Base-by-base conservation (phyloP, 2,888 invertebrate species). In the Molorchus minor region DNA sequence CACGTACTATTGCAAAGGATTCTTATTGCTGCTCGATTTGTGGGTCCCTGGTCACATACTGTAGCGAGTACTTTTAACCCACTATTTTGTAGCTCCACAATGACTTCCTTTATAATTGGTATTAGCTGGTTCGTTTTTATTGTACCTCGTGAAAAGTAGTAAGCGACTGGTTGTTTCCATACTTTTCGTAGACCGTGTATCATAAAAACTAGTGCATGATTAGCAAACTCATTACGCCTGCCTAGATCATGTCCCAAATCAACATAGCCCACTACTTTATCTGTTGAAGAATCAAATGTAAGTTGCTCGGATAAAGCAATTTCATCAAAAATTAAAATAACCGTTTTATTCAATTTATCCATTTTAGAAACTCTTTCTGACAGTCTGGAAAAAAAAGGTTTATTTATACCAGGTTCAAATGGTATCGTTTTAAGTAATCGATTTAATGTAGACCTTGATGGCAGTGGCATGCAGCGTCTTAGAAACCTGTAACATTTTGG, bases 151-250 rank as follows among this genome's bases (percentile, higher is more conserved):
- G 3, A 13, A 35, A 35, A 35, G n/a, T 10, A 35, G n/a, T 35
- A 35, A 10, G 35, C 51, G 2, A 61, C 16, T n/a, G 58, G 58
- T 44, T 61, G 61, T 15, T 53, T 58, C 58, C 57, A 61, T 13
- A 12, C 25, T 43, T 47, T 55, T 25, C 17, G 13, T 10, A 56
- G 8, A 2, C 51, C 60, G 3, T 43, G 56, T 3, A 52, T 25
- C 56, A 60, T 54, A 41, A 65, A 65, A 19, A 65, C 56, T 12
- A 33, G 12, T n/a, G 2, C 33, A 10, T 33, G 33, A 33, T 33
- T 33, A 5, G 33, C 33, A n/a, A 8, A 3, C 8, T 33, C 33
- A 33, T 33, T 33, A 38, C 29, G 35, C 1, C 10, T 10, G 33
- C 10, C 33, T 33, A 33, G n/a, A 10, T 12, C 10, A 10, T n/a